Percentiles rank a stretch among this genome's conserved stretches.
Evolutionary conservation across 2,797 vertebrate genomes (phyloP).

Genomic region (Spinus olivaceus): DNA sequence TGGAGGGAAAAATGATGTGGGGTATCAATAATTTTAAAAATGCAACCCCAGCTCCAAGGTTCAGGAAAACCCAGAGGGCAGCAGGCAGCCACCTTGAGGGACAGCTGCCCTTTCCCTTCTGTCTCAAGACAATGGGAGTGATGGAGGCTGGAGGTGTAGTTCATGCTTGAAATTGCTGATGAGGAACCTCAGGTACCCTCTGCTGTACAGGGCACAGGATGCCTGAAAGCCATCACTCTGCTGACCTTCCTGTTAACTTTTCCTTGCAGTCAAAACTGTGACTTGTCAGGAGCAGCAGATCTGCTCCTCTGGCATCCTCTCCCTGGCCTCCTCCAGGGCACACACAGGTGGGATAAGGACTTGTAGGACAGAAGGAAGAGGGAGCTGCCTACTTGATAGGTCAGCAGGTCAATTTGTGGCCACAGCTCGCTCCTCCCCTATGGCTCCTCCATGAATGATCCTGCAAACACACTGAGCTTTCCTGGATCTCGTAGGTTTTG

Average conservation of each 20-base stretch:
- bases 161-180: background rate
- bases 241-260: background rate
- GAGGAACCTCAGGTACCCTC: background rate
- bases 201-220: background rate
- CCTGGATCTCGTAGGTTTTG: background rate
- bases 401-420: background rate
- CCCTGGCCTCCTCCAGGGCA: background rate
- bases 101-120: background rate
- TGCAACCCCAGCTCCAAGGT: background rate
- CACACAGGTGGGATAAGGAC: background rate
- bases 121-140: background rate
- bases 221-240: background rate
- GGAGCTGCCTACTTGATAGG: rapidly evolving
- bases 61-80: background rate
- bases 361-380: background rate
- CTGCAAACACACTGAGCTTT: background rate
- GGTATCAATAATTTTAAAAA: background rate
- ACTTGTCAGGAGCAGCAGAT: background rate
- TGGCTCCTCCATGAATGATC: background rate
- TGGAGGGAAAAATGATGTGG: background rate
- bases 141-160: background rate
- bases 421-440: background rate
- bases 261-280: background rate
- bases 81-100: background rate
- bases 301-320: background rate